phyloP scores from a whole-genome alignment of 2,888 invertebrate species.

The Orchesella flavescens region DNA sequence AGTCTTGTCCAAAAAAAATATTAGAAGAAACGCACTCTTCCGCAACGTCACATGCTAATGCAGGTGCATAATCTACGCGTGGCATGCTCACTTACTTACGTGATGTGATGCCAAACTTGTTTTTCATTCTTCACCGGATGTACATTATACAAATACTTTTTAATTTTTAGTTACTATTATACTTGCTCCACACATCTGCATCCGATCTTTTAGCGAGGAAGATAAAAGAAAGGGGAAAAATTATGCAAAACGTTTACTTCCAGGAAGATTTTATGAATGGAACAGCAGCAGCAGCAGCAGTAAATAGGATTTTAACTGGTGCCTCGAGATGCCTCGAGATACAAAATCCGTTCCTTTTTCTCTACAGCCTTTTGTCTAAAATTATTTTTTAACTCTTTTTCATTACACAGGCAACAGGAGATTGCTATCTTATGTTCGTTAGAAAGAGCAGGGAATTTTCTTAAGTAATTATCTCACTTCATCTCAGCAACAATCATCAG shows the following conservation, averaged over 20 bases:
- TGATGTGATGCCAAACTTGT: not conserved
- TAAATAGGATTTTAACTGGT: not conserved
- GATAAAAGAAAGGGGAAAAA: not conserved
- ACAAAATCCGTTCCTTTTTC: not conserved
- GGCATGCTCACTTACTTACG: not conserved
- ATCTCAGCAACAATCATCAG: slow-evolving; percentile 9
- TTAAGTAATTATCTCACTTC: slow-evolving; percentile 1
- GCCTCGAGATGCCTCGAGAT: not conserved
- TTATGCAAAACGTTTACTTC: not conserved
- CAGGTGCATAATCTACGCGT: not conserved
- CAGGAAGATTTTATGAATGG: slow-evolving; percentile 6
- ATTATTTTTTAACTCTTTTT: not conserved
- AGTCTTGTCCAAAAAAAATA: not conserved
- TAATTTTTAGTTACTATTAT: not conserved
- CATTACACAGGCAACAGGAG: not conserved
- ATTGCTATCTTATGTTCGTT: not conserved
- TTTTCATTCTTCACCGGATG: slow-evolving; percentile 25
- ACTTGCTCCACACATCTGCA: slow-evolving; percentile 11
- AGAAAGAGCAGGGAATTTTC: not conserved
- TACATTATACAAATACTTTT: slow-evolving; percentile 1
- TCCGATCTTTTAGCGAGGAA: slow-evolving; percentile 12
- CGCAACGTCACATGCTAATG: not conserved
- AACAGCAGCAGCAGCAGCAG: too few relatives aligned
- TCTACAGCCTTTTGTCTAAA: not conserved
- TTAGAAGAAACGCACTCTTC: slow-evolving; percentile 11